Base-by-base conservation (phyloP, 2,797 vertebrate genomes). In the Scolopax rusticola region DNA sequence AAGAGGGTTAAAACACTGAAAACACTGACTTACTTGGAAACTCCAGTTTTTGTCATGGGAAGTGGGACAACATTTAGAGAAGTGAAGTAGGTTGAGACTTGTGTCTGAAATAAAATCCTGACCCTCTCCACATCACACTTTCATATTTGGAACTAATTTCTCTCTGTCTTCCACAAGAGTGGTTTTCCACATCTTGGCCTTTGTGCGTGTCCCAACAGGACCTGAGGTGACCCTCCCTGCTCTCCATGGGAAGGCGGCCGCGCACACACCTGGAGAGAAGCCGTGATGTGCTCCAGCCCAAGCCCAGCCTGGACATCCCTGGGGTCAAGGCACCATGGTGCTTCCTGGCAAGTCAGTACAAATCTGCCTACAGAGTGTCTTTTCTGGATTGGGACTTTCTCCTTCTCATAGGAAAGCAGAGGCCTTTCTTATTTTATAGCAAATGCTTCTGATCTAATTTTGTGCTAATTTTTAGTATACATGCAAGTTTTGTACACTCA, bases 401-500 rank as follows among this genome's bases (percentile, higher is more conserved):
- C 5, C 41, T 77, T 84, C 69, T 54, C 19, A 11, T 3, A 36
- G 57, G 43, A 33, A 91, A 20, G 33, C 53, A 77, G 64, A 51
- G 23, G 15, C 27, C 6, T 47, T 68, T 74, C 64, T 76, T 59
- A 15, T 38, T 50, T 51, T 40, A 27, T 1, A 61, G 56, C 28
- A 56, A 79, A 25, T 0, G 2, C 6, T 59, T 47, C 12, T 15
- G 5, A 65, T 38, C n/a, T 38, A 6, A 65, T 67, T 59, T 36
- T 10, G 6, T 43, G 64, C 32, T 45, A 24, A n/a, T n/a, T 56
- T 56, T 76, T 33, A 53, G 16, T 27, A 7, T 1, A 10, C 33
- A 12, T 1, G 1, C n/a, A 71, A 65, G 68, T 51, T 89, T 21
- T 59, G 51, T 64, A 14, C 23, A 96, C 99, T 97, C 96, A 99